Evolutionary conservation across 2,113 vertebrate species (phyloP).

Genomic region (Pleuronectes platessa): DNA sequence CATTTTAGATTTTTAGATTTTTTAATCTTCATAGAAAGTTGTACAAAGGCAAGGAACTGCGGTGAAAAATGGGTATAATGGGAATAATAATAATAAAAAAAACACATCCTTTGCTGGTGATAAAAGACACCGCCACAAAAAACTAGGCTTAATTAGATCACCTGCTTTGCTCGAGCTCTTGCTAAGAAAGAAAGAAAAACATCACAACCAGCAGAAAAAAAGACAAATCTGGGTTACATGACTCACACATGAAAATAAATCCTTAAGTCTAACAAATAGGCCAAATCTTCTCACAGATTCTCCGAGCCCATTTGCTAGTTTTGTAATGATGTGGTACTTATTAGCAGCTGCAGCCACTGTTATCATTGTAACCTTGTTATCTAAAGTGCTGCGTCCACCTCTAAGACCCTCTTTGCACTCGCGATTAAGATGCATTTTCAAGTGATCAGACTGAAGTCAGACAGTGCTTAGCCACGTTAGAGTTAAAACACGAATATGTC

Average conservation of each 20-base stretch:
- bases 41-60: constrained; percentile 1
- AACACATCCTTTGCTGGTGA: not conserved
- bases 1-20: not conserved
- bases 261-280: constrained; percentile 58
- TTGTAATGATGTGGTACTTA: constrained; percentile 19
- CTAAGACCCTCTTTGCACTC: constrained; percentile 13
- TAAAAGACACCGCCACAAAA: constrained; percentile 23
- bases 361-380: constrained; percentile 44
- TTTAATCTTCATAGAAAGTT: not conserved
- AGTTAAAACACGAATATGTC: not conserved
- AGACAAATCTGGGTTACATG: constrained; percentile 57
- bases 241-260: constrained; percentile 65
- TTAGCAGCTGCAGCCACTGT: constrained; percentile 40
- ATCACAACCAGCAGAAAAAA: constrained; percentile 35
- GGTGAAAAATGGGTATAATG: constrained; percentile 10
- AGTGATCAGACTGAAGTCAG: constrained; percentile 17
- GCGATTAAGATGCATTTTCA: constrained; percentile 27
- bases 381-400: constrained; percentile 27
- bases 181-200: constrained; percentile 15
- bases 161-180: constrained; percentile 39
- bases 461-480: not conserved
- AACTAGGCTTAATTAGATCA: constrained; percentile 48
- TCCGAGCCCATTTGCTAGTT: constrained; percentile 30
- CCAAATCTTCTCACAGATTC: constrained; percentile 52
- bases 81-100: constrained; percentile 7